A percentile compares a stretch with the other conserved stretches of the same genome.
Conservation (phyloP, 2,113 vertebrate species). For the Nyctereutes procyonoides region DNA sequence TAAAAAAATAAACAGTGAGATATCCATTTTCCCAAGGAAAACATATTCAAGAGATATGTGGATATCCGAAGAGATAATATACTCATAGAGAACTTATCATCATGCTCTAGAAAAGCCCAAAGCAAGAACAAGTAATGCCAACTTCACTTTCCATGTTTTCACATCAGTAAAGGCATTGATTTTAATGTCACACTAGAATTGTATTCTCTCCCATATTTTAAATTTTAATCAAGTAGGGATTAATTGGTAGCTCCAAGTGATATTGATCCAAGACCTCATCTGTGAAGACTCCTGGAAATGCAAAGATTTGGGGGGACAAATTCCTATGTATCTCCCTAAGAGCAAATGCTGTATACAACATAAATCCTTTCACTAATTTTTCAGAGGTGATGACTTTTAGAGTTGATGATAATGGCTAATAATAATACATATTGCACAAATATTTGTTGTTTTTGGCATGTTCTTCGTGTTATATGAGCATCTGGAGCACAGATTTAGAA, state of each 20-base stretch:
- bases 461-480: background rate
- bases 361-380: background rate
- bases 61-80: background rate
- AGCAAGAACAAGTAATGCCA: conserved; percentile 28
- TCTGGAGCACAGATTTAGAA: background rate
- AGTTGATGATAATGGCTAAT: background rate
- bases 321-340: background rate
- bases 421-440: background rate
- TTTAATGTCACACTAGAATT: conserved; percentile 58
- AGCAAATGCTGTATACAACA: background rate
- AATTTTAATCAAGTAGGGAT: conserved; percentile 72
- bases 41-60: background rate
- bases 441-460: background rate
- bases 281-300: conserved; percentile 4
- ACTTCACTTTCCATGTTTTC: conserved; percentile 38
- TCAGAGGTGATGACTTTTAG: background rate
- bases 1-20: background rate
- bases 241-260: conserved; percentile 62
- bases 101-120: conserved; percentile 3
- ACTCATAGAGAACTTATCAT: background rate
- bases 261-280: conserved; percentile 44
- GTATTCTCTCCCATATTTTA: conserved; percentile 59
- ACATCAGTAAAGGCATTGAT: conserved; percentile 64
- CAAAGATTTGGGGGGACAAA: background rate
- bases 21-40: background rate